These are phyloP conservation scores for Habropoda laboriosa DNA, from an alignment of 1,140 invertebrate species.

Conservation along the genomic window DNA sequence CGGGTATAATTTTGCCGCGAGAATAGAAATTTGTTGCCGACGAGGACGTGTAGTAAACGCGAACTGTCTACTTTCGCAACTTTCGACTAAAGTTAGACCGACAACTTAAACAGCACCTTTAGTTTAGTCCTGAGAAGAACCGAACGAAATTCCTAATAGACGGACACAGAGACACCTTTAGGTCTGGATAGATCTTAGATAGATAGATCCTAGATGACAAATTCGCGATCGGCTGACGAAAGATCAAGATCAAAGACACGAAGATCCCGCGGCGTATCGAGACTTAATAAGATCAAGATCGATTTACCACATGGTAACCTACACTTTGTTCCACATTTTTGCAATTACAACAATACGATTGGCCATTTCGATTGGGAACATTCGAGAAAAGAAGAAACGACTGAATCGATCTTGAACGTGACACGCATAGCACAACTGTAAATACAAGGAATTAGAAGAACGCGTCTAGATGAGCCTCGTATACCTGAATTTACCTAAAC, in stretches of 20 bases:
- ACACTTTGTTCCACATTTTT: no score
- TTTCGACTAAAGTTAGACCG: neutral
- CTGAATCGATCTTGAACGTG: slow-evolving; percentile 47
- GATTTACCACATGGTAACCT: slow-evolving; percentile 4
- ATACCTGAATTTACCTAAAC: slow-evolving; percentile 30
- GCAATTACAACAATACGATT: no score
- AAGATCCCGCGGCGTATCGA: slow-evolving; percentile 26
- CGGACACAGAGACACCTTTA: slow-evolving; percentile 10
- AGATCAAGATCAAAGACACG: neutral
- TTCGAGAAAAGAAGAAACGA: no score
- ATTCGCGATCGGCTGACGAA: slow-evolving; percentile 2
- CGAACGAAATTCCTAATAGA: slow-evolving; percentile 26
- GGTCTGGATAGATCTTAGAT: slow-evolving; percentile 33
- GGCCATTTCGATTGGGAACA: no score
- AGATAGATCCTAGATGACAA: neutral
- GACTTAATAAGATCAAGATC: slow-evolving; percentile 35
- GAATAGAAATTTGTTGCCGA: neutral
- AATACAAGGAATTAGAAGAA: slow-evolving; percentile 29
- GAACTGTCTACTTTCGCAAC: neutral
- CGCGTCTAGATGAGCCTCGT: slow-evolving; percentile 25
- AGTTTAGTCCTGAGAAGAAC: neutral
- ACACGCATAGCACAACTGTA: slow-evolving; percentile 8
- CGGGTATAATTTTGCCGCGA: neutral
- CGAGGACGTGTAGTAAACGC: neutral
- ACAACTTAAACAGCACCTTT: neutral